Base-by-base conservation (phyloP, 2,888 invertebrate genomes). In the Syrista parreyssii region DNA sequence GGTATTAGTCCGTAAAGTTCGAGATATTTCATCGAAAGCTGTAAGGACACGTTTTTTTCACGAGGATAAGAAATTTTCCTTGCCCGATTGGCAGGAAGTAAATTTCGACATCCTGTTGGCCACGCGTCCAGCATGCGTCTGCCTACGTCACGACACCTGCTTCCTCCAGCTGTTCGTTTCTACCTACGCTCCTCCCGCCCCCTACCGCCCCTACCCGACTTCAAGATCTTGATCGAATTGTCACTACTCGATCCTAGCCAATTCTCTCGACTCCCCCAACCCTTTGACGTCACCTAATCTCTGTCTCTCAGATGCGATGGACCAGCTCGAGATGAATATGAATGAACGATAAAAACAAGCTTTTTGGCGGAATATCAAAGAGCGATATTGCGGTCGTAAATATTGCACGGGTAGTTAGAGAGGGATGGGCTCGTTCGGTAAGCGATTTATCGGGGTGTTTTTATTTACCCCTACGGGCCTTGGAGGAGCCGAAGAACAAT, bases 91-190 rank as follows among this genome's bases (percentile, higher is more conserved):
- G 23, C 55, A 55, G 55, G 55, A 73, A 76, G 80, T 30, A 33
- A 73, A 81, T 82, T 80, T 81, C 79, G 68, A 83, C 86, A 86
- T 88, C 87, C 86, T 87, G 88, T 84, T 82, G 80, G 88, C 88
- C 89, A 89, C 90, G 89, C 89, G 88, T 85, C 84, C 86, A 84
- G 86, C 88, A 87, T 89, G 89, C 89, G 88, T 87, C 87, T 84
- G 83, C 77, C 86, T 84, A 86, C 90, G 89, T 90, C 90, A 90
- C 84, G 82, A 82, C 91, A 91, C 91, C 91, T 91, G 91, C 90
- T 89, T 90, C 89, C 89, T 90, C 82, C 91, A 91, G 91, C 91
- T 91, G 91, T 90, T 91, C 88, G 0, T 55, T 55, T 9, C 55
- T 55, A 23, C 55, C 55, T 55, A 55, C 55, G 55, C 15, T 23